Conservation (phyloP, 2,888 invertebrate genomes). For the Drosophila tanythrix region DNA sequence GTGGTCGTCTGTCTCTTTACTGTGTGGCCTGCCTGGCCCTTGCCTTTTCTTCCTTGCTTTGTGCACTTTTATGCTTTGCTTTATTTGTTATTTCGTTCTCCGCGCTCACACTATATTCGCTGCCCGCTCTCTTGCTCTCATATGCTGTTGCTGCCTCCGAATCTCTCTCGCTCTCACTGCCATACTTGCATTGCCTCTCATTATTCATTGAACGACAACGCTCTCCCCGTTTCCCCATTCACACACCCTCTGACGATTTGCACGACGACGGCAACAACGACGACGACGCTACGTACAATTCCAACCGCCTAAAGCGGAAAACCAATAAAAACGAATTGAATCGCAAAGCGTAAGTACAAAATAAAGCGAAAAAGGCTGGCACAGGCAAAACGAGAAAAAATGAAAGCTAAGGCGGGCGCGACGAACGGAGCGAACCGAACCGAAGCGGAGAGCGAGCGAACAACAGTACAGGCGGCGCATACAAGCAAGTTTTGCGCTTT, state of each 20-base stretch:
- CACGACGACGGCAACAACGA: conserved; percentile 62
- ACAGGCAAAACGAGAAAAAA: conserved; percentile 70
- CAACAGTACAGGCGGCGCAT: conserved; percentile 76
- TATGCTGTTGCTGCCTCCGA: conserved; percentile 39
- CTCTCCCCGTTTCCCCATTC: conserved; percentile 53
- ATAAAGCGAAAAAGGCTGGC: conserved; percentile 76
- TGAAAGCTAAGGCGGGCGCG: conserved; percentile 73
- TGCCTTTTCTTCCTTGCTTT: conserved; percentile 61
- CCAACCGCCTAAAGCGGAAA: conserved; percentile 82
- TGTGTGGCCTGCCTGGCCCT: conserved; percentile 45
- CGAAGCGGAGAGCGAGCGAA: conserved; percentile 48
- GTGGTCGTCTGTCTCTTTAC: conserved; percentile 47
- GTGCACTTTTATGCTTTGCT: conserved; percentile 76
- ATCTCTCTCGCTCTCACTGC: conserved; percentile 54
- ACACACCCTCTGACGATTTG: conserved; percentile 61
- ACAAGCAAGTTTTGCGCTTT: conserved; percentile 78
- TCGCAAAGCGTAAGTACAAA: conserved; percentile 80
- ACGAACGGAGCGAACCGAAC: conserved; percentile 40
- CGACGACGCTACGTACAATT: conserved; percentile 73
- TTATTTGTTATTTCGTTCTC: conserved; percentile 72
- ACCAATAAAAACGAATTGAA: conserved; percentile 81
- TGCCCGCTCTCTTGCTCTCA: conserved; percentile 37
- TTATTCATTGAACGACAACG: conserved; percentile 77
- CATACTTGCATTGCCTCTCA: conserved; percentile 72
- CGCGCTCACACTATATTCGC: conserved; percentile 58